phyloP scores from a whole-genome alignment of 2,888 invertebrate genomes.

The Eulithis testata region DNA sequence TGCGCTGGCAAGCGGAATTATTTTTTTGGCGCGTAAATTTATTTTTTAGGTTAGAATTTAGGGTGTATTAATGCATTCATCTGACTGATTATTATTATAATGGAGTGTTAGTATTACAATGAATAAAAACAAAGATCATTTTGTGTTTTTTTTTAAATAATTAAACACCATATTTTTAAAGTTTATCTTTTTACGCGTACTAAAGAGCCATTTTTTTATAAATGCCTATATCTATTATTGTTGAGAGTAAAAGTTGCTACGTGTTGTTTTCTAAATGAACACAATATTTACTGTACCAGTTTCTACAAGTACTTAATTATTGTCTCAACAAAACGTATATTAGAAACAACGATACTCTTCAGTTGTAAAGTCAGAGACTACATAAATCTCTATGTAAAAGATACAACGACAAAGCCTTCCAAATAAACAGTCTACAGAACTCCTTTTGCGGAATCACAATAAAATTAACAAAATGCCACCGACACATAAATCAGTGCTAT shows the following conservation, averaged over 20 bases:
- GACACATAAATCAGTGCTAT: constrained; percentile 43
- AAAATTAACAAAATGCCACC: constrained; percentile 39
- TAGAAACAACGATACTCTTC: background rate
- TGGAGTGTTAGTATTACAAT: background rate
- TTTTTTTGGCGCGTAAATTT: constrained; percentile 58
- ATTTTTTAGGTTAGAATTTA: constrained; percentile 60
- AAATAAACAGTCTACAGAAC: constrained; percentile 7
- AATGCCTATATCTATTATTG: too few species aligned
- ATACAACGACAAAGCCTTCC: background rate
- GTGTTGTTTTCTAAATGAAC: too few species aligned
- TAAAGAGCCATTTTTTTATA: too few species aligned
- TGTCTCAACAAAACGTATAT: background rate
- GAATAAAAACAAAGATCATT: too few species aligned
- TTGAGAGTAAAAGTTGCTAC: too few species aligned
- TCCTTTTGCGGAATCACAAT: constrained; percentile 33
- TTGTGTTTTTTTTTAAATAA: too few species aligned
- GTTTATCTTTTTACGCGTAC: too few species aligned
- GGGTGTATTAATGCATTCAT: constrained; percentile 50
- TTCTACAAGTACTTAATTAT: too few species aligned
- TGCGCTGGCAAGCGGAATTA: constrained; percentile 70
- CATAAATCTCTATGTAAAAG: constrained; percentile 3
- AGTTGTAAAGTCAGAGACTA: background rate
- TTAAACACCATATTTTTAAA: too few species aligned
- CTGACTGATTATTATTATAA: constrained; percentile 14
- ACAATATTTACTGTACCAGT: too few species aligned